phyloP scores from a whole-genome alignment of 2,113 vertebrate genomes.

The Physeter macrocephalus region DNA sequence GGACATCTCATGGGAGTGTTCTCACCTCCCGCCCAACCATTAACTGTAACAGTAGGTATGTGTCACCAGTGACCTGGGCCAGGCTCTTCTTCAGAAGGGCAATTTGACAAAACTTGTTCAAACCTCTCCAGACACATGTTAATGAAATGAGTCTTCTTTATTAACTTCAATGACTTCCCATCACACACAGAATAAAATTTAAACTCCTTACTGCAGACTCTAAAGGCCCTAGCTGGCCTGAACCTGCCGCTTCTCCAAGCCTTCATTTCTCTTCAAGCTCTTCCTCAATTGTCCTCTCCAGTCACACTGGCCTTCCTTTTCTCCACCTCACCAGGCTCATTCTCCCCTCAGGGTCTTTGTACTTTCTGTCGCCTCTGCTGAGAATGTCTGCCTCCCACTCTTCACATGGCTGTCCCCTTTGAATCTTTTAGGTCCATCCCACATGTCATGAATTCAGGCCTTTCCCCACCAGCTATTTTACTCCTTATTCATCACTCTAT shows the following conservation, averaged over 20 bases:
- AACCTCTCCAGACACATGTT: neutral
- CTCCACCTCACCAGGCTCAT: neutral
- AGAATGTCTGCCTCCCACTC: neutral
- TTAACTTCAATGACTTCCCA: neutral
- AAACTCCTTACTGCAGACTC: neutral
- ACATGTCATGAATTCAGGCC: neutral
- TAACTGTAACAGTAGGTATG: neutral
- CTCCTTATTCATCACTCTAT: neutral
- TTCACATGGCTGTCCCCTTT: neutral
- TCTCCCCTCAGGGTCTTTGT: neutral
- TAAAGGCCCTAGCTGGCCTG: neutral
- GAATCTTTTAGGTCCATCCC: neutral
- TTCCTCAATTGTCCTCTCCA: neutral
- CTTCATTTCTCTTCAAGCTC: neutral
- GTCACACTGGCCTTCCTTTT: neutral
- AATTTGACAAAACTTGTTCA: neutral
- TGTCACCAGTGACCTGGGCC: neutral
- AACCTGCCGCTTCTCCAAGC: neutral
- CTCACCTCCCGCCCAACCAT: neutral
- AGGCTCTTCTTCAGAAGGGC: neutral
- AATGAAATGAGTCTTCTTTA: neutral
- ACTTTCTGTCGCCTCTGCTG: neutral
- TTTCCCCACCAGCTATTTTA: neutral
- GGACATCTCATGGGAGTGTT: neutral
- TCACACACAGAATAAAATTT: neutral